Base-by-base conservation (phyloP, 2,797 vertebrate genomes). In the Cynodonichthys magdalenae region DNA sequence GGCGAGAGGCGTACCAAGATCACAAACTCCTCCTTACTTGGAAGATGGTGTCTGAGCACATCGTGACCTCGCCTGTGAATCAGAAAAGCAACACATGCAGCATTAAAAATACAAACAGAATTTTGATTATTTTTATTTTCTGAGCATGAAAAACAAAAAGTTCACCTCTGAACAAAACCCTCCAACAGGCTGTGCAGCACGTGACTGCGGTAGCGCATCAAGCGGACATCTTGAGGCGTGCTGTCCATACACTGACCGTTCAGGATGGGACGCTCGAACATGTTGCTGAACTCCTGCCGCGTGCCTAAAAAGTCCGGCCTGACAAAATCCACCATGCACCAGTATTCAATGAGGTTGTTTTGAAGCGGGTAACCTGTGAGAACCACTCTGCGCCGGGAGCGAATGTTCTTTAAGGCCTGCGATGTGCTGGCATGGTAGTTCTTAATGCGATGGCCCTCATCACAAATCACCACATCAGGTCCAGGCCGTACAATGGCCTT, bases 261-360 rank as follows among this genome's bases (percentile, higher is more conserved):
- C 75, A 99, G 91, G 82, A 99, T 99, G 59, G 98, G 98, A 36
- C 98, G 90, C 83, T 99, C 98, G 63, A 99, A 99, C 98, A 99
- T 98, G 93, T 99, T 99, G 89, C 97, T 99, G 90, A 99, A 99
- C 70, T 99, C 98, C 89, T 99, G 98, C 41, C 98, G 92, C 0
- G 97, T 98, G 58, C 97, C 98, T 12, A 99, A 92, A 71, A 99
- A 99, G 88, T 99, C 97, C 0, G 98, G 98, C 53, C 98, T 89
- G 11, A 99, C 98, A 48, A 99, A 99, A 88, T 99, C 98, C 80
- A 99, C 98, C 98, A 99, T 99, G 89, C 98, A 99, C 98, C 98
- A 99, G 80, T 99, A 99, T 80, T 99, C 98, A 1, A 94, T 96
- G 53, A 99, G 95, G 92, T 99, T 99, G 93, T 99, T 99, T 90